phyloP scores from a whole-genome alignment of 35 echinoderm and acorn worm genomes.

The Stichopus chloronotus region DNA sequence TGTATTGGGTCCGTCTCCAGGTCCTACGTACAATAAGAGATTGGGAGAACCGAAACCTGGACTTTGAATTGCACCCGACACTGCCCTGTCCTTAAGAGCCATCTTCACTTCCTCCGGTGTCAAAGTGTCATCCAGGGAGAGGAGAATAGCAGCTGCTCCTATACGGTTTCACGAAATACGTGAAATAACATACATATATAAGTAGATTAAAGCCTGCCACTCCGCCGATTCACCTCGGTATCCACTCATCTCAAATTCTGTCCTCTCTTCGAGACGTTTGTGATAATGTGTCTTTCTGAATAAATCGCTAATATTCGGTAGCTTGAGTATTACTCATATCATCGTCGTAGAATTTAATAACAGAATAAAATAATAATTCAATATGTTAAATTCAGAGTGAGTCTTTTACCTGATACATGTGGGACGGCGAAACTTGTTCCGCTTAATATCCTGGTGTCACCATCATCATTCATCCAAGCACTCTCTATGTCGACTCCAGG shows the following conservation, averaged over 20 bases:
- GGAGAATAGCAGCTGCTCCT: conserved; percentile 32
- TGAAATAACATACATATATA: background rate
- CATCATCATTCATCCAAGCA: background rate
- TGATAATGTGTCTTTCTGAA: no score
- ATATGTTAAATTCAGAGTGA: no score
- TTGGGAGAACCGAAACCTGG: background rate
- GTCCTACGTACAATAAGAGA: background rate
- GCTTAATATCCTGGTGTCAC: background rate
- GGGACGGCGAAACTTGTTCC: conserved; percentile 22
- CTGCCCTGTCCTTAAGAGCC: conserved; percentile 1
- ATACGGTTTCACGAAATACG: background rate
- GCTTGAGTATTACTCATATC: no score
- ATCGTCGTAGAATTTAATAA: no score
- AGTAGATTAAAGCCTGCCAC: no score
- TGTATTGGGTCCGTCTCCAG: conserved; percentile 21
- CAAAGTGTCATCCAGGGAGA: background rate
- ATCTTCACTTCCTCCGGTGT: background rate
- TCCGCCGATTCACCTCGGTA: no score
- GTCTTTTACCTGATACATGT: conserved; percentile 18
- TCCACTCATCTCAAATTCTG: no score
- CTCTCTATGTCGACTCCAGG: conserved; percentile 38
- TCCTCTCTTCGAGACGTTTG: no score
- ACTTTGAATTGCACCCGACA: background rate
- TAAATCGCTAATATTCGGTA: no score
- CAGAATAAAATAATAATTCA: no score